Evolutionary conservation across 2,888 invertebrate genomes (phyloP).

Genomic region (Stenichneumon culpator): DNA sequence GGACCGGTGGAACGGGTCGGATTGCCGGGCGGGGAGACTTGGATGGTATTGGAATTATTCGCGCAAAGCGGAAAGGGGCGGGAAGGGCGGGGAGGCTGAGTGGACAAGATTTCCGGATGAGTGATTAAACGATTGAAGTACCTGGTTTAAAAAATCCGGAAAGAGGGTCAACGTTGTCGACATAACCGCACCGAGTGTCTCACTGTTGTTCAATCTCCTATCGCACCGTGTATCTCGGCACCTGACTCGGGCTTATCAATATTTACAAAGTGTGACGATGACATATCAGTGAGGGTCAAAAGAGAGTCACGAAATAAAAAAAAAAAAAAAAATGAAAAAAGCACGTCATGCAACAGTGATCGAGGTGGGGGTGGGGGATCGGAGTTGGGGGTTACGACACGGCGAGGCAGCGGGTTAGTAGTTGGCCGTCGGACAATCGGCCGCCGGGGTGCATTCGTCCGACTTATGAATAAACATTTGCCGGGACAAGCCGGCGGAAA

Average conservation of each 20-base stretch:
- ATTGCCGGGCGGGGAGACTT: conserved; percentile 60
- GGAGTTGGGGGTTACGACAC: not conserved
- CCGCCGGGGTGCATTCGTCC: conserved; percentile 76
- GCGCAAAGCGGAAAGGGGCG: not conserved
- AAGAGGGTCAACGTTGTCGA: not conserved
- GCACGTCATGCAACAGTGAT: not conserved
- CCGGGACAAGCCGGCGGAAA: conserved; percentile 78
- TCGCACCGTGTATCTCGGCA: not conserved
- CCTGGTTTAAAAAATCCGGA: not conserved
- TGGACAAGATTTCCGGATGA: not conserved
- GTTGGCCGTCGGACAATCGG: conserved; percentile 76
- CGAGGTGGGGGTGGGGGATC: not conserved
- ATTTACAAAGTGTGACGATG: conserved; percentile 4
- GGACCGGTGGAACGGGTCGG: not conserved
- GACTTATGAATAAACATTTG: conserved; percentile 83
- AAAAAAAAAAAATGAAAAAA: not conserved
- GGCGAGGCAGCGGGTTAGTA: conserved; percentile 68
- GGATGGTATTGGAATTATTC: conserved; percentile 67
- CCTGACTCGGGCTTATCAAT: not conserved
- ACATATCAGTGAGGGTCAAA: not conserved
- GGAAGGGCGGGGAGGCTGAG: not conserved
- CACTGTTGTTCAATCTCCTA: not conserved
- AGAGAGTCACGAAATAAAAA: conserved; percentile 1
- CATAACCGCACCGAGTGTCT: not conserved
- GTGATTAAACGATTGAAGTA: not conserved